These are phyloP conservation scores for Leptopterna dolabrata DNA, from an alignment of 2,888 invertebrate species.

Conservation along the genomic window DNA sequence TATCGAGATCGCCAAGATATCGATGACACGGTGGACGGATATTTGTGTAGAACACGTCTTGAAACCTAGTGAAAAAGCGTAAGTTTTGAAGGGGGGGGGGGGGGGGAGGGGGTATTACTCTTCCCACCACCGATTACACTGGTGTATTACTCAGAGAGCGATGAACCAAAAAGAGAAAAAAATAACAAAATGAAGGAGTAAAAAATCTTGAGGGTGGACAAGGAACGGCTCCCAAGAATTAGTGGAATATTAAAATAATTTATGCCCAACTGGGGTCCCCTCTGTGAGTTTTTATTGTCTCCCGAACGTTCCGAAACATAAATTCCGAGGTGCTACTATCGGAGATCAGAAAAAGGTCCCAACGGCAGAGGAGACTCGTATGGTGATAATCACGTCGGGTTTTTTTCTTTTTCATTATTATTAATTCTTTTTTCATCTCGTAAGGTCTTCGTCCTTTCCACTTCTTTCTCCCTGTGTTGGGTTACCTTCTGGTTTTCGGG, in stretches of 20 bases:
- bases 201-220: background rate
- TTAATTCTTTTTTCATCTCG: slow-evolving; percentile 20
- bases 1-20: no score
- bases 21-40: no score
- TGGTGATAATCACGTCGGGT: slow-evolving; percentile 17
- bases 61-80: no score
- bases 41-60: no score
- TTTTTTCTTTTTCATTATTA: slow-evolving; percentile 30
- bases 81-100: no score
- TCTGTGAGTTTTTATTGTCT: slow-evolving; percentile 46
- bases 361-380: slow-evolving; percentile 3
- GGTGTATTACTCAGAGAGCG: no score
- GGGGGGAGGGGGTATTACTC: no score
- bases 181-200: background rate
- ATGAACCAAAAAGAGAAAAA: background rate
- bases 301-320: slow-evolving; percentile 26
- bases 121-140: no score
- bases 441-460: slow-evolving; percentile 7
- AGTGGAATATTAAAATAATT: slow-evolving; percentile 59
- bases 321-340: slow-evolving; percentile 45
- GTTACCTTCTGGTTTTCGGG: background rate
- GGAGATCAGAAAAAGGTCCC: slow-evolving; percentile 10
- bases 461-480: background rate
- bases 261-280: slow-evolving; percentile 48
- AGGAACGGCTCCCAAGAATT: slow-evolving; percentile 46